Evolutionary conservation across 2,113 vertebrate genomes (phyloP), one percentile per base, ranked within the genome.

Genomic region (Thunnus maccoyii): DNA sequence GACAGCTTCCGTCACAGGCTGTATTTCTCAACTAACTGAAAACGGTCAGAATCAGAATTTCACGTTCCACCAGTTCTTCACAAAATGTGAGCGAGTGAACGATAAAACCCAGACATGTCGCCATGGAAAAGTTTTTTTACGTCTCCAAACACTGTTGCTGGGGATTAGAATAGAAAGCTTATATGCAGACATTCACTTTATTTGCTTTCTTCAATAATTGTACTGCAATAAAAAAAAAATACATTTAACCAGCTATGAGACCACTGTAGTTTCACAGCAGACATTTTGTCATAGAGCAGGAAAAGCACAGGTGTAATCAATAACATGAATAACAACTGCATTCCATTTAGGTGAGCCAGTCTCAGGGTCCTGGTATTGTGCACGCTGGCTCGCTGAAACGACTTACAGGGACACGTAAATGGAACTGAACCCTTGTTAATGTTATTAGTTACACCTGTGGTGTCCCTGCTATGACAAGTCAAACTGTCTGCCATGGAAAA

Each of bases 1-100:
- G 56, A 63, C 72, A 47, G 83, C 67, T 90, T 90, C 85, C 68
- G 79, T 77, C 77, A 85, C 82, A 83, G 72, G 76, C 71, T 76
- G 63, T 30, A 0, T 88, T 88, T 82, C 76, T 85, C 82, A 86
- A 82, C 84, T 17, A 80, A 89, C 85, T 63, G 80, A 85, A 78
- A 85, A 87, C 78, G 13, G 78, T 65, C 76, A n/a, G 66, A 47
- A 72, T 73, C 64, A 3, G 41, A 70, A 72, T 67, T 66, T 86
- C 79, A 56, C 50, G 2, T 83, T 78, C 74, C 32, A 55, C 60
- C 50, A 25, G 18, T 52, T 79, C 60, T 58, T 52, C 46, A 47
- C 20, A 15, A 66, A 81, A 47, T 22, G 32, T 22, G 50, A 16
- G 20, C 5, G 3, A 82, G 15, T 55, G 5, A 60, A 57, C n/a